These are phyloP conservation scores for Sebastolobus altivelis DNA, from an alignment of 2,797 vertebrate species.

Conservation along the genomic window DNA sequence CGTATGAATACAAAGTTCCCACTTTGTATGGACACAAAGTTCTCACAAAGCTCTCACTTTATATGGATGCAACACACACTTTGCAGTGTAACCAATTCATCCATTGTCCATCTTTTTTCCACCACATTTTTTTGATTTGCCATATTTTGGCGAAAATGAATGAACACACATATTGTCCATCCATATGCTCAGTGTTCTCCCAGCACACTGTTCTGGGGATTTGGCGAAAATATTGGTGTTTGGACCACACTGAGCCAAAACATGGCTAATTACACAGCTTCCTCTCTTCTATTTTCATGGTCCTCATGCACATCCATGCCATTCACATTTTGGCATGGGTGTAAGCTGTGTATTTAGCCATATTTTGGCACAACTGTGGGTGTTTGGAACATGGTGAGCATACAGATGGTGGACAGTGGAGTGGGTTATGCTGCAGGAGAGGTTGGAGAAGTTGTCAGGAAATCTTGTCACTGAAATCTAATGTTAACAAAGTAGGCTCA, in stretches of 20 bases:
- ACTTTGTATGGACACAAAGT: constrained; percentile 3
- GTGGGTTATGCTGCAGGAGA: constrained; percentile 15
- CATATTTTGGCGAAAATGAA: constrained; percentile 14
- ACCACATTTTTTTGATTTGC: not conserved
- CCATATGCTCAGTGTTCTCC: constrained; percentile 38
- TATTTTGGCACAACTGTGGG: constrained; percentile 1
- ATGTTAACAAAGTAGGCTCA: not conserved
- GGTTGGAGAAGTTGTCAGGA: constrained; percentile 11
- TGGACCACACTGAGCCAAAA: constrained; percentile 23
- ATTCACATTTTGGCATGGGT: constrained; percentile 5
- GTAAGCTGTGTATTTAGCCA: constrained; percentile 5
- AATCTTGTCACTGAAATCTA: not conserved
- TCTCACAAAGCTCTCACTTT: not conserved
- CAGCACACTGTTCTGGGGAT: constrained; percentile 12
- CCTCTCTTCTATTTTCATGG: not conserved
- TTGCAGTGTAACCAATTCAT: not conserved
- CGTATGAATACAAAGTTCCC: not conserved
- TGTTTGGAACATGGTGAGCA: constrained; percentile 20
- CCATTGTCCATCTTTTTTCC: not conserved
- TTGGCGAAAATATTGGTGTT: constrained; percentile 8
- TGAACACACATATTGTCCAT: constrained; percentile 22
- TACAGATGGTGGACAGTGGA: constrained; percentile 39
- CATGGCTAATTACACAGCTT: constrained; percentile 22
- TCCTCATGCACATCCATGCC: constrained; percentile 12
- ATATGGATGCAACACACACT: not conserved